Evolutionary conservation across 2,113 vertebrate species (phyloP).

Genomic region (Alaudala cheleensis): DNA sequence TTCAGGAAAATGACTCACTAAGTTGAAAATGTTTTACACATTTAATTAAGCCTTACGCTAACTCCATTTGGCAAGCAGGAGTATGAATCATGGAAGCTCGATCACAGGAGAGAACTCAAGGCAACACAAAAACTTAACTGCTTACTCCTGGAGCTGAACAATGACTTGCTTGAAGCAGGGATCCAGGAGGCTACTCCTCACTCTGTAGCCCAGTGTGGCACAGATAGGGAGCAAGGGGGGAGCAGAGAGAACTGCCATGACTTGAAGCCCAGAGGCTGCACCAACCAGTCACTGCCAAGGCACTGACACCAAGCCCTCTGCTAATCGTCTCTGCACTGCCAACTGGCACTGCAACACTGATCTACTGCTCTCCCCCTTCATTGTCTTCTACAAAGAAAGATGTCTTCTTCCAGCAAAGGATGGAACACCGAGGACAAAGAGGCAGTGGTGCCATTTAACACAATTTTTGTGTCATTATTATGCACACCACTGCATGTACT

Average conservation of each 20-base stretch:
- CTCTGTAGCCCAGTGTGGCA: neutral
- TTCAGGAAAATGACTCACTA: constrained; percentile 53
- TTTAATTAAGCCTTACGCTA: constrained; percentile 51
- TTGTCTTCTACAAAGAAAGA: neutral
- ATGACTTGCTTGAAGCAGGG: neutral
- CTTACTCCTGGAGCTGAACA: neutral
- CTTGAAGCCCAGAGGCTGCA: neutral
- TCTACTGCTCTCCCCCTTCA: neutral
- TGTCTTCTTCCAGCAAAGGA: neutral
- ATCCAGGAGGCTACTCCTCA: neutral
- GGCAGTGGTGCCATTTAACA: neutral
- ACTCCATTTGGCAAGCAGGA: constrained; percentile 30
- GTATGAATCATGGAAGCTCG: constrained; percentile 20
- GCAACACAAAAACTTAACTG: neutral
- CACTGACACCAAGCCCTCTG: neutral
- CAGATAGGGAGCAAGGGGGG: neutral
- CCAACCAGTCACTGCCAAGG: neutral
- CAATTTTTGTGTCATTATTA: neutral
- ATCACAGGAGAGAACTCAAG: neutral
- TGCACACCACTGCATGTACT: neutral
- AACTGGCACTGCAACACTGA: neutral
- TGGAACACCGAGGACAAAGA: neutral
- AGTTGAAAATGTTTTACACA: constrained; percentile 42
- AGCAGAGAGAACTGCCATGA: neutral
- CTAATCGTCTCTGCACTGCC: neutral